Evolutionary conservation across 2,888 invertebrate genomes (phyloP).

Genomic region (Clostera curtula): DNA sequence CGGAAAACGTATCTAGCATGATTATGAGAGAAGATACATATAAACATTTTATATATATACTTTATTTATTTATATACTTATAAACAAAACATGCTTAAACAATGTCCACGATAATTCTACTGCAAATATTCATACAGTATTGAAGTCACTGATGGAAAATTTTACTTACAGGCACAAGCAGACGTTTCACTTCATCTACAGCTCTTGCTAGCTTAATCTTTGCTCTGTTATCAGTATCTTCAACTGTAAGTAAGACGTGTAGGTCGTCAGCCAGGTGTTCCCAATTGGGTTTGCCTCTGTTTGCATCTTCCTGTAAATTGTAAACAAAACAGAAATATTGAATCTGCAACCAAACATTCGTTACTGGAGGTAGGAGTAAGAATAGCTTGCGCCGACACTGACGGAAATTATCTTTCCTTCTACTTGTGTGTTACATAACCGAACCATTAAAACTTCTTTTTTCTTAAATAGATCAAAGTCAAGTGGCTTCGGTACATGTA

Average conservation of each 20-base stretch:
- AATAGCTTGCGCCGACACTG: neutral
- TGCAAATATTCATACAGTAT: no score
- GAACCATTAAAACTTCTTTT: neutral
- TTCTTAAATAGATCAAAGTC: conserved; percentile 5
- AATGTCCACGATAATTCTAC: no score
- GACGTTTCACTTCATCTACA: conserved; percentile 97
- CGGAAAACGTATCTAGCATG: no score
- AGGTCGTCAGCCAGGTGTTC: conserved; percentile 99
- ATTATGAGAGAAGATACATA: no score
- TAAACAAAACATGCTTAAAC: no score
- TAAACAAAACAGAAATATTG: conserved; percentile 1
- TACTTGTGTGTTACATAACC: neutral
- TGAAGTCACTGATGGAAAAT: neutral
- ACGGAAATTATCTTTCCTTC: neutral
- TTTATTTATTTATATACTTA: no score
- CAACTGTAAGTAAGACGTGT: conserved; percentile 98
- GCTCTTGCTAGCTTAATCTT: conserved; percentile 96
- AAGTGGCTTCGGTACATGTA: conserved; percentile 15
- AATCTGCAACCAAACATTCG: no score
- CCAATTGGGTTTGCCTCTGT: conserved; percentile 99
- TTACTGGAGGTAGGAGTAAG: no score
- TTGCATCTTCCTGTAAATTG: conserved; percentile 92
- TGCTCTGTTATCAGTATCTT: conserved; percentile 98
- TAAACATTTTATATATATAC: no score
- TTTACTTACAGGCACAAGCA: conserved; percentile 94